A percentile compares a stretch with the other conserved stretches of the same genome.
phyloP scores from a whole-genome alignment of 1,140 invertebrate species.

The Eciton burchellii region DNA sequence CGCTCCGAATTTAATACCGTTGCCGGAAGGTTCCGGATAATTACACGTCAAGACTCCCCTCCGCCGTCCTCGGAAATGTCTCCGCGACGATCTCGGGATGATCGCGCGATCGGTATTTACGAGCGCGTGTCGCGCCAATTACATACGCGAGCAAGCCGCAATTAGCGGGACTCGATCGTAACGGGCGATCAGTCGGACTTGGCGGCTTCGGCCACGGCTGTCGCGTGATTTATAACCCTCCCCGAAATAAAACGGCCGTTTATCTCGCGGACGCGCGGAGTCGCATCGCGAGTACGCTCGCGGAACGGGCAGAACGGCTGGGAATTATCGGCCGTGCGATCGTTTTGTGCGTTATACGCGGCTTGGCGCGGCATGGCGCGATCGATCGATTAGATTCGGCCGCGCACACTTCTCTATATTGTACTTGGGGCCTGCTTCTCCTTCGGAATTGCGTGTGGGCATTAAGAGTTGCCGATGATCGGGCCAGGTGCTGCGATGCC shows the following conservation, averaged over 20 bases:
- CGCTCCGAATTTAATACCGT: conserved; percentile 15
- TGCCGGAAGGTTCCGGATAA: conserved; percentile 37
- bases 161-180: conserved; percentile 50
- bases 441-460: conserved; percentile 70
- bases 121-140: conserved; percentile 52
- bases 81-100: conserved; percentile 9
- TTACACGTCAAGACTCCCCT: conserved; percentile 9
- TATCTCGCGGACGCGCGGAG: conserved; percentile 33
- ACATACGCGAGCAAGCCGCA: conserved; percentile 16
- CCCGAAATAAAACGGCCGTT: conserved; percentile 18
- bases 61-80: conserved; percentile 14
- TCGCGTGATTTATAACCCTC: conserved; percentile 52
- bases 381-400: conserved; percentile 68
- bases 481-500: conserved; percentile 69
- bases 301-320: conserved; percentile 20
- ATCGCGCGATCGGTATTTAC: conserved; percentile 23
- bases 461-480: conserved; percentile 69
- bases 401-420: conserved; percentile 22
- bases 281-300: neutral
- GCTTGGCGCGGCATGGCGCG: conserved; percentile 38
- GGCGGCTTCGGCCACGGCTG: neutral
- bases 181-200: conserved; percentile 34
- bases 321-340: conserved; percentile 47
- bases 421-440: conserved; percentile 55
- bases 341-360: conserved; percentile 35